These are phyloP conservation scores for Aurelia coerulea DNA, from an alignment of 30 jellyfish, hydroid and myxozoan genomes.

Conservation along the genomic window DNA sequence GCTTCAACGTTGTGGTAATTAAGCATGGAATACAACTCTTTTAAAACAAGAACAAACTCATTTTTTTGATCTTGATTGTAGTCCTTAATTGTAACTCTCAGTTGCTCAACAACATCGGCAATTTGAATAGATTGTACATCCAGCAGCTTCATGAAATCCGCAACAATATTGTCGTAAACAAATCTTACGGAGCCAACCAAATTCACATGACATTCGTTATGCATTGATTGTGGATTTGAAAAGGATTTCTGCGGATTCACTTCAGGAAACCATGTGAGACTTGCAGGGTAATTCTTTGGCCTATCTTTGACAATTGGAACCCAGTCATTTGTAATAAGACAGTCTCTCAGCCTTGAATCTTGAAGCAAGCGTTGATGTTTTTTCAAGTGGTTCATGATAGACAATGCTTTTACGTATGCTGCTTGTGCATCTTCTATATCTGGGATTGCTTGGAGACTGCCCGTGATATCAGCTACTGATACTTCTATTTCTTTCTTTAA, in stretches of 20 bases:
- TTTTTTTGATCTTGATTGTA: neutral
- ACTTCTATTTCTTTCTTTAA: constrained; percentile 32
- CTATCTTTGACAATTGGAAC: constrained; percentile 28
- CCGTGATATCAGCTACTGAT: constrained; percentile 37
- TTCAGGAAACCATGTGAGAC: constrained; percentile 53
- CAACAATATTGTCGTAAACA: neutral
- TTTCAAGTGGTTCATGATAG: constrained; percentile 12
- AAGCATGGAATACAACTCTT: neutral
- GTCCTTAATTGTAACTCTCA: neutral
- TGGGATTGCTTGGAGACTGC: neutral
- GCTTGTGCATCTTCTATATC: neutral
- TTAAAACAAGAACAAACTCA: constrained; percentile 9
- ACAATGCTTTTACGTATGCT: neutral
- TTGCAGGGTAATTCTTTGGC: constrained; percentile 54
- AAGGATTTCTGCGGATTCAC: neutral
- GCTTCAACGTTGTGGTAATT: no score
- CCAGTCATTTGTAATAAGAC: constrained; percentile 14
- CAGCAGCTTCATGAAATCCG: neutral
- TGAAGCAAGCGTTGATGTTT: neutral
- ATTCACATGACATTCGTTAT: neutral
- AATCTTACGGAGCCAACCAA: constrained; percentile 33
- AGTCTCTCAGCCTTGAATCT: neutral
- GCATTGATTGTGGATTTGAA: constrained; percentile 20
- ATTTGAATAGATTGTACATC: neutral
- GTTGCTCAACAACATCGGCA: constrained; percentile 9